Base-by-base conservation (phyloP, 2,797 vertebrate genomes). In the Ctenopoma kingsleyae region DNA sequence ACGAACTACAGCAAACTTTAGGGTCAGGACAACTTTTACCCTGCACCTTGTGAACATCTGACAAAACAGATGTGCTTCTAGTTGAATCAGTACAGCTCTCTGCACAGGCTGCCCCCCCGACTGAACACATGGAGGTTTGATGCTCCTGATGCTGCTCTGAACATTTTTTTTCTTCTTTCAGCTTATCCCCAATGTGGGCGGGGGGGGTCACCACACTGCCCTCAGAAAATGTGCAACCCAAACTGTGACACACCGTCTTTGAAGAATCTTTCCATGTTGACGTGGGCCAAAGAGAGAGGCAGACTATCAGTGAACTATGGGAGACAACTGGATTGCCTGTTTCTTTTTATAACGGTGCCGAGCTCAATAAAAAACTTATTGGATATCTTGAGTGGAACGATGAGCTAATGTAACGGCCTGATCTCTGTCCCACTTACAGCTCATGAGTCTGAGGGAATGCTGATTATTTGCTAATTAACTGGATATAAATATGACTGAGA, bases 391-490 rank as follows among this genome's bases (percentile, higher is more conserved):
- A 38, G 71, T 40, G 70, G 71, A 68, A 67, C 43, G 16, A 58
- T 35, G 59, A 44, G 76, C 65, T 79, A 73, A 81, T 68, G 77
- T 79, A 77, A 77, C n/a, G 47, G 73, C 44, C 61, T 73, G 75
- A 75, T 69, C 78, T 69, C 65, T 59, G 82, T 78, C 84, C 76
- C 69, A 63, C 63, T 76, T 83, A 67, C 74, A 76, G 73, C 74
- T 76, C 73, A 72, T 11, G 58, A 63, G 56, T 76, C 76, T 64
- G 61, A 78, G 68, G 63, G 66, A 83, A 76, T 35, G 68, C 56
- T 81, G 77, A 84, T 86, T 81, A 81, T 86, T 76, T 68, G 67
- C 55, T 75, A 85, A 89, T 87, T 87, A 82, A 66, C 73, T 53
- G 30, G 53, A 38, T 72, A 74, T 76, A 85, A 85, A 87, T 82